Conservation (phyloP, 2,797 vertebrate genomes). For the Champsocephalus gunnari region DNA sequence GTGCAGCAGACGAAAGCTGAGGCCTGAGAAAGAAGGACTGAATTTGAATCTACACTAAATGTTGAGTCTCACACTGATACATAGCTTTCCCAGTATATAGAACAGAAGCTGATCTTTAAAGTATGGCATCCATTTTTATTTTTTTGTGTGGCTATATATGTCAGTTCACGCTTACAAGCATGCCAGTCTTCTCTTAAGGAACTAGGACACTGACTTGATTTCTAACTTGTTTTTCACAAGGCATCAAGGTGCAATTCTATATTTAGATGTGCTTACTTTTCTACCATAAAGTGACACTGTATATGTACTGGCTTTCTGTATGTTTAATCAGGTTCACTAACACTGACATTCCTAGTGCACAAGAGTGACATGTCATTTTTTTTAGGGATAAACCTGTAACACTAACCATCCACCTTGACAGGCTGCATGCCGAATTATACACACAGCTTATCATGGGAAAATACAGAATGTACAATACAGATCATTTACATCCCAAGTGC, state of each 20-base stretch:
- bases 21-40: conserved; percentile 41
- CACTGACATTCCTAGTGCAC: not conserved
- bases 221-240: not conserved
- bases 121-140: not conserved
- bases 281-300: not conserved
- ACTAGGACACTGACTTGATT: not conserved
- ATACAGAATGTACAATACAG: not conserved
- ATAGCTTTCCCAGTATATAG: no score
- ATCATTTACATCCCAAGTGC: not conserved
- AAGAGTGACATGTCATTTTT: not conserved
- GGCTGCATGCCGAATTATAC: not conserved
- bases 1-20: conserved; percentile 8
- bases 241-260: not conserved
- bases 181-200: not conserved
- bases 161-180: not conserved
- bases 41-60: not conserved
- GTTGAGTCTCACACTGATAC: not conserved
- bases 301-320: not conserved
- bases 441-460: no score
- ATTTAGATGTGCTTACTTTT: not conserved
- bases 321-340: not conserved
- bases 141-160: not conserved
- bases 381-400: no score
- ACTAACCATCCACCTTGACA: no score
- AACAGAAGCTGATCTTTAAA: not conserved